phyloP scores from a whole-genome alignment of 2,797 vertebrate genomes.

The Neosilurus mollespiculum region DNA sequence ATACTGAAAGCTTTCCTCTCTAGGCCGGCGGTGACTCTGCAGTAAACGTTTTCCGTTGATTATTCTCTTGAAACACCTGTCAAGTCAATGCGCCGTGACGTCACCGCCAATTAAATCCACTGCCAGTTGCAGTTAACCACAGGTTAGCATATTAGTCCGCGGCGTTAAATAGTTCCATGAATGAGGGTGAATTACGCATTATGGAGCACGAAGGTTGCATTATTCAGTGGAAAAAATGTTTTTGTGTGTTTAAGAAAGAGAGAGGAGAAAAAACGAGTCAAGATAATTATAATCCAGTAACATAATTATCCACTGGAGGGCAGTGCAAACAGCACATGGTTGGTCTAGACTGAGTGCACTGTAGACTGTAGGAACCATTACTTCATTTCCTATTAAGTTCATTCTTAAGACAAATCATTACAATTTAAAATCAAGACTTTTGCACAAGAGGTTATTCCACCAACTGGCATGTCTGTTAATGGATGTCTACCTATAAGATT shows the following conservation, averaged over 20 bases:
- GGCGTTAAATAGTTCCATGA: conserved; percentile 24
- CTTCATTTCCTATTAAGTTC: background rate
- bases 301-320: background rate
- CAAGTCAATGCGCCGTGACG: conserved; percentile 36
- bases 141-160: conserved; percentile 22
- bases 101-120: conserved; percentile 31
- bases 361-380: background rate
- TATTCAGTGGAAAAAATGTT: background rate
- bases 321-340: background rate
- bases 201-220: background rate
- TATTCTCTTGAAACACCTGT: conserved; percentile 67
- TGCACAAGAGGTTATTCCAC: no score
- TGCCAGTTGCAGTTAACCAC: background rate
- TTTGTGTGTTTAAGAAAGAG: background rate
- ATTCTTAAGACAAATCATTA: background rate
- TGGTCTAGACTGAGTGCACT: no score
- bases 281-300: background rate
- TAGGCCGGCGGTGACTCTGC: background rate
- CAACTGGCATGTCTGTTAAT: no score
- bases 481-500: no score
- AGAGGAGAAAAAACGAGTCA: no score
- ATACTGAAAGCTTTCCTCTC: background rate
- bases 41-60: conserved; percentile 62
- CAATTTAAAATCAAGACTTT: no score
- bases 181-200: no score